Evolutionary conservation across 2,888 invertebrate genomes (phyloP).

Genomic region (Peribatodes rhomboidaria): DNA sequence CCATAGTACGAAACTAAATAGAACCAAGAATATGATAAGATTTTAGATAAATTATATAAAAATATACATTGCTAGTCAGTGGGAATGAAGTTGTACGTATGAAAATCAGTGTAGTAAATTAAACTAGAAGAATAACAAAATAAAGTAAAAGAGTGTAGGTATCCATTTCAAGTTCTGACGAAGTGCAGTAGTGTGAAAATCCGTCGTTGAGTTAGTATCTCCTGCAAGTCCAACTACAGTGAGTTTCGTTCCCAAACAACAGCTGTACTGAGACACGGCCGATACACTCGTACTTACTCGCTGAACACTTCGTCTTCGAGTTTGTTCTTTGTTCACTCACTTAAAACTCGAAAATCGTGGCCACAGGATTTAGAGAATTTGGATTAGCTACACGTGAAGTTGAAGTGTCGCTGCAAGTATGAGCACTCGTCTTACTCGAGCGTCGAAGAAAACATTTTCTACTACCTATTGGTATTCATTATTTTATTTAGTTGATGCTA

Average conservation of each 20-base stretch:
- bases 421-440: no score
- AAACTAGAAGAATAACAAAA: no score
- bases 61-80: no score
- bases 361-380: background rate
- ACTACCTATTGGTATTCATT: no score
- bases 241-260: slow-evolving; percentile 13
- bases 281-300: slow-evolving; percentile 24
- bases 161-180: no score
- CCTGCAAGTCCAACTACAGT: background rate
- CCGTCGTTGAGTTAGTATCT: background rate
- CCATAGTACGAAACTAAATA: no score
- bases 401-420: background rate
- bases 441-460: no score
- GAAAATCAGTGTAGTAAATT: no score
- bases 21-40: no score
- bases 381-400: background rate
- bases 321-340: slow-evolving; percentile 39
- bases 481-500: background rate
- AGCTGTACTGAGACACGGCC: slow-evolving; percentile 25
- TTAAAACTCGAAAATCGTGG: slow-evolving; percentile 42
- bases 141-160: no score
- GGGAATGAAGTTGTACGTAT: no score
- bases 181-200: background rate
- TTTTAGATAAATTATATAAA: no score
- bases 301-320: slow-evolving; percentile 28